Percentiles rank a stretch among this genome's conserved stretches.
phyloP scores from a whole-genome alignment of 2,888 invertebrate genomes.

The Drosophila fungiperda region DNA sequence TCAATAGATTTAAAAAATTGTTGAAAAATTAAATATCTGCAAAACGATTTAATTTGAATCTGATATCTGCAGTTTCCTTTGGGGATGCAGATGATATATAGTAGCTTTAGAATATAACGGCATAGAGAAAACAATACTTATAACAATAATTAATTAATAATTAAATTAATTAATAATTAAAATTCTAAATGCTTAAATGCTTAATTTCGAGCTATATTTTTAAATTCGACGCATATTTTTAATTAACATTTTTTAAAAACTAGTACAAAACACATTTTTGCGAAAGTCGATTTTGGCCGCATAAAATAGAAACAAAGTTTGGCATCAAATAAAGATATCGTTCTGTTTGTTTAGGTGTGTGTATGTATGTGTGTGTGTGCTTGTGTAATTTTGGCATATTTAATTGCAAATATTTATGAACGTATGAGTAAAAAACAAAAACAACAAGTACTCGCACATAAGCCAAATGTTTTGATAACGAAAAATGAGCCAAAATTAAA shows the following conservation, averaged over 20 bases:
- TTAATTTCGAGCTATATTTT: not conserved
- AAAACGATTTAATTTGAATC: not conserved
- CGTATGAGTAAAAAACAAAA: conserved; percentile 49
- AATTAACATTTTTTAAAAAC: conserved; percentile 6
- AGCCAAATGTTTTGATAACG: conserved; percentile 73
- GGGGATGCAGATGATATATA: not conserved
- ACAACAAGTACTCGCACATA: conserved; percentile 57
- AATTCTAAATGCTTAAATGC: not conserved
- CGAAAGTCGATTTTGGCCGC: conserved; percentile 4
- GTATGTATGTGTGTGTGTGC: conserved; percentile 12
- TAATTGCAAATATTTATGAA: conserved; percentile 75
- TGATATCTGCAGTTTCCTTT: not conserved
- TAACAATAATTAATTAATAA: too few relatives aligned
- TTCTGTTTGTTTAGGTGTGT: conserved; percentile 17
- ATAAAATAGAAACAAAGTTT: conserved; percentile 5
- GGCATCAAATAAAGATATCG: conserved; percentile 21
- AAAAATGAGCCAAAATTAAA: conserved; percentile 79
- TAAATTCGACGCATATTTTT: not conserved
- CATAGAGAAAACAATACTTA: not conserved
- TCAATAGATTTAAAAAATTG: not conserved
- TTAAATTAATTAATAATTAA: too few relatives aligned
- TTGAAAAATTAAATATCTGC: not conserved
- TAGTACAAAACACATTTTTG: not conserved
- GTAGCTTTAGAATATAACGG: not conserved
- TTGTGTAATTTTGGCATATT: conserved; percentile 58